phyloP scores from a whole-genome alignment of 2,888 invertebrate species.

The Pyrocoelia pectoralis region DNA sequence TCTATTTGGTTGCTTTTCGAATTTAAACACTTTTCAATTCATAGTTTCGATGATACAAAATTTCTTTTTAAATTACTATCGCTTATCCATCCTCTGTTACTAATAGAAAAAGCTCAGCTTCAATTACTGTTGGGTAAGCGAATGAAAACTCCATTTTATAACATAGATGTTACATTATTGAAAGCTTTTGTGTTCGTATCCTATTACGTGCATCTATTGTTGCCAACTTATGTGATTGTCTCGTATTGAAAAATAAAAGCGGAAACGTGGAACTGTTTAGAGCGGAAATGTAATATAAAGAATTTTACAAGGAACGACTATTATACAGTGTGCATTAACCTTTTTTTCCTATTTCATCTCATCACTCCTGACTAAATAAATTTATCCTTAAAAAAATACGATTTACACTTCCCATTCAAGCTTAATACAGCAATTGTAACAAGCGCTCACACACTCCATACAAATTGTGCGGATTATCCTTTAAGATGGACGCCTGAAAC shows the following conservation, averaged over 20 bases:
- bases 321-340: neutral
- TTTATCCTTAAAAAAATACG: neutral
- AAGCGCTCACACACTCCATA: neutral
- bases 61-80: neutral
- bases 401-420: neutral
- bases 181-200: slow-evolving; percentile 1
- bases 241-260: neutral
- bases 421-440: neutral
- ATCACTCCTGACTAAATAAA: neutral
- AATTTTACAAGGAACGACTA: neutral
- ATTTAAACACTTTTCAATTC: neutral
- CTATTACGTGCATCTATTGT: slow-evolving; percentile 8
- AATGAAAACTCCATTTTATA: neutral
- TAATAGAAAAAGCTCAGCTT: neutral
- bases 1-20: neutral
- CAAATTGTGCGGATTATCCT: neutral
- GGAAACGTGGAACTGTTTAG: neutral
- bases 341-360: neutral
- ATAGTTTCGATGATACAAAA: neutral
- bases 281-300: neutral
- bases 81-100: neutral
- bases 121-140: neutral
- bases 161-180: neutral
- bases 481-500: neutral
- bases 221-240: neutral